A percentile compares a stretch with the other conserved stretches of the same genome.
Evolutionary conservation across 2,113 vertebrate species (phyloP).

Genomic region (Lanius ludovicianus): DNA sequence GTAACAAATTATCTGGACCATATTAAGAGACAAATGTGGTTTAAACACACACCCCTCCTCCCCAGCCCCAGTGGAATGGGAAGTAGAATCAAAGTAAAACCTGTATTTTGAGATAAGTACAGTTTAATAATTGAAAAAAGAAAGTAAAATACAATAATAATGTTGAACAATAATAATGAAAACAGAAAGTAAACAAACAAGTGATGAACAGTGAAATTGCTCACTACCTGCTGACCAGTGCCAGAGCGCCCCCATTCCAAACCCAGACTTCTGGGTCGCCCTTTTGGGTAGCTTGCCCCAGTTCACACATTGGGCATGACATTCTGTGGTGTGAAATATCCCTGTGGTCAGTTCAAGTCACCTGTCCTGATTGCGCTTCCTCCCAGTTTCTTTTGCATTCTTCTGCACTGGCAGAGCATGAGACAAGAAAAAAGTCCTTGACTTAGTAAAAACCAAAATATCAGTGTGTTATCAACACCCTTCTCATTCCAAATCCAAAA

Average conservation of each 20-base stretch:
- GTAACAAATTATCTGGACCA: neutral
- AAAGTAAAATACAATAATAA: neutral
- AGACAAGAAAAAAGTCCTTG: neutral
- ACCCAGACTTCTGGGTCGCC: fast-evolving
- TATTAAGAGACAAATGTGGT: neutral
- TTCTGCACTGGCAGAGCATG: neutral
- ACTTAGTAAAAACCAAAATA: neutral
- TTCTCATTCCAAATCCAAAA: neutral
- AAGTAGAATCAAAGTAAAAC: neutral
- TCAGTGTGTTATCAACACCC: too few species aligned
- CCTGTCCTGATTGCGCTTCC: neutral
- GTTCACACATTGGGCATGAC: too few species aligned
- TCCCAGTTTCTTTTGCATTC: neutral
- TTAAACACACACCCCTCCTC: neutral
- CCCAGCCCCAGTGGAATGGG: fast-evolving
- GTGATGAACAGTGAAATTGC: neutral
- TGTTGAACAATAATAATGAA: neutral
- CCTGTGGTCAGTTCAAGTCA: neutral
- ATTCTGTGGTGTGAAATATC: neutral
- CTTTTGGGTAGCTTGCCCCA: neutral
- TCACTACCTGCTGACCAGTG: neutral
- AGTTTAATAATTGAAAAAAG: neutral
- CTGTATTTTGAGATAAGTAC: neutral
- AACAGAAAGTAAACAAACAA: neutral
- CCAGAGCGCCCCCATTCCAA: neutral